These are phyloP conservation scores for Ostrea denselamellosa DNA, from an alignment of 1,140 invertebrate genomes.

Conservation along the genomic window DNA sequence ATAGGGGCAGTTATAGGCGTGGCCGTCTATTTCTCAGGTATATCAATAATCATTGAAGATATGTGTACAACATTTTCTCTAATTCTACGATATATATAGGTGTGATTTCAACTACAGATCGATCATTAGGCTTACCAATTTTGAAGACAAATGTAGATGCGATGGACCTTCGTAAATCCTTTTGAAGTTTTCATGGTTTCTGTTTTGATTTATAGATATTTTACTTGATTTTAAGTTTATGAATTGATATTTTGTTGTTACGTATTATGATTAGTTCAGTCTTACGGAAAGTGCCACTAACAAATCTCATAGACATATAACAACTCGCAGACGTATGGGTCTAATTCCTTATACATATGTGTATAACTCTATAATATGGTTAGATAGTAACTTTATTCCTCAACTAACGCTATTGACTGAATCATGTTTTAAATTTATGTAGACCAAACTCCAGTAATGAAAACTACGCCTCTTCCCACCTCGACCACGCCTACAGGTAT, in stretches of 20 bases:
- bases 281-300: no score
- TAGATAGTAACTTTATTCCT: neutral
- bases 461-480: neutral
- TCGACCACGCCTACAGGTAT: neutral
- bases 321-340: no score
- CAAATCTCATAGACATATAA: no score
- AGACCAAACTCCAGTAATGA: conserved; percentile 3
- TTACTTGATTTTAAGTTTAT: no score
- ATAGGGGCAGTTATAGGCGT: neutral
- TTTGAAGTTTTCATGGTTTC: no score
- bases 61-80: neutral
- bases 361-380: neutral
- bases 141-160: neutral
- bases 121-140: no score
- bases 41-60: neutral
- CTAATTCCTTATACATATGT: no score
- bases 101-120: neutral
- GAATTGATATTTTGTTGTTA: no score
- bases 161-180: no score
- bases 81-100: neutral
- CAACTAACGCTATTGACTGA: neutral
- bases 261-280: no score
- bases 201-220: no score
- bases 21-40: conserved; percentile 17
- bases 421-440: neutral